A percentile compares a stretch with the other conserved stretches of the same genome.
Conservation (phyloP, 2,797 vertebrate species). For the Anomalospiza imberbis region DNA sequence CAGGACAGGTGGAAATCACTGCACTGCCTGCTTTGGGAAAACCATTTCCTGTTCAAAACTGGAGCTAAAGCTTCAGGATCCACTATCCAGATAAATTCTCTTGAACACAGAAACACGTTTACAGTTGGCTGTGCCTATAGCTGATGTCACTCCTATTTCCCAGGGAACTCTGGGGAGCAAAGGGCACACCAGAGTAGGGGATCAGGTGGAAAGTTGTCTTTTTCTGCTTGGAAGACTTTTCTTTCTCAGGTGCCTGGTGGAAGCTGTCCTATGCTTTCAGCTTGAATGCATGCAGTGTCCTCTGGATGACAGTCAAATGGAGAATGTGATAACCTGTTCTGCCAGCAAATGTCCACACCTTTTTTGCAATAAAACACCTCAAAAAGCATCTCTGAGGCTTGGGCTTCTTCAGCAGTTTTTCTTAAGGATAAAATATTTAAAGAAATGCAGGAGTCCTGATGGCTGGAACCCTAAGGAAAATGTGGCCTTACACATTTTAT, state of each 20-base stretch:
- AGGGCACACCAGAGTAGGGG: not conserved
- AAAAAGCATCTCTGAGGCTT: not conserved
- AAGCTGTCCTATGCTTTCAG: slow-evolving; percentile 55
- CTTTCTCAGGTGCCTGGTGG: slow-evolving; percentile 58
- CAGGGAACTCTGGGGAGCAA: not conserved
- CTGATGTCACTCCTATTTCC: slow-evolving; percentile 7
- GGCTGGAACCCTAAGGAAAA: not conserved
- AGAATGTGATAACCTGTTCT: slow-evolving; percentile 54
- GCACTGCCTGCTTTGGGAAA: slow-evolving; percentile 1
- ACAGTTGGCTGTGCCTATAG: slow-evolving; percentile 43
- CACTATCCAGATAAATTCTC: not conserved
- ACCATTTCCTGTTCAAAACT: not conserved
- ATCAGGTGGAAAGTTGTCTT: slow-evolving; percentile 9
- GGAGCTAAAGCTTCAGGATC: slow-evolving; percentile 26
- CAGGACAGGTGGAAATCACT: not conserved
- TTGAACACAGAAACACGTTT: not conserved
- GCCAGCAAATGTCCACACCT: slow-evolving; percentile 42
- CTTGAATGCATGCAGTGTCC: slow-evolving; percentile 55
- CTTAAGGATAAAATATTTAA: not conserved
- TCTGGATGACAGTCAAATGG: slow-evolving; percentile 43
- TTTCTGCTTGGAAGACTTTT: slow-evolving; percentile 34
- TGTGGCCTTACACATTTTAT: not conserved
- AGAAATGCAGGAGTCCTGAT: not conserved
- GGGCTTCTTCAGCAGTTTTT: not conserved
- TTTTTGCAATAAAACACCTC: slow-evolving; percentile 66